These are phyloP conservation scores for Microcebus tavaratra DNA, from an alignment of 2,113 vertebrate genomes.

Conservation along the genomic window DNA sequence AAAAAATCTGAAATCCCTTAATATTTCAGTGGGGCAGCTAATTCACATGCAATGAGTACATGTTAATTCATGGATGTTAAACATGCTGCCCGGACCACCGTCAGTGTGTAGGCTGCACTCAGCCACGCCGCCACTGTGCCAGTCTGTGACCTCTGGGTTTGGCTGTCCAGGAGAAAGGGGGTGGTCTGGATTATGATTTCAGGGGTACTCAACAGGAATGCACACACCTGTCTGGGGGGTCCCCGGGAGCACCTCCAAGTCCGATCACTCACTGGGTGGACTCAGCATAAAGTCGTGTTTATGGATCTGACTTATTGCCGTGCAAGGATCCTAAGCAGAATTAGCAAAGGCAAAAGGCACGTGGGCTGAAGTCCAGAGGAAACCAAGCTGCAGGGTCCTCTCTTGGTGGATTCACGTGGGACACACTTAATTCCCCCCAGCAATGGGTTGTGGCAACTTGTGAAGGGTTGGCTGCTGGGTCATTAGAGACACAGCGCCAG, in stretches of 20 bases:
- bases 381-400: neutral
- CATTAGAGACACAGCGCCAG: neutral
- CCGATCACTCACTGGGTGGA: too few relatives aligned
- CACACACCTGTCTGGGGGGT: neutral
- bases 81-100: too few relatives aligned
- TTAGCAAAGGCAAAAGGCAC: neutral
- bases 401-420: neutral
- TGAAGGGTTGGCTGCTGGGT: neutral
- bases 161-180: neutral
- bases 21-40: neutral
- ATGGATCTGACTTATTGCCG: too few relatives aligned
- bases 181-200: neutral
- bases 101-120: neutral
- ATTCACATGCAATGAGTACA: neutral
- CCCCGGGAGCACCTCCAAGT: neutral
- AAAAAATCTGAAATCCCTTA: neutral
- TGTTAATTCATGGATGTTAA: neutral
- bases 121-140: accelerated
- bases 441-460: accelerated
- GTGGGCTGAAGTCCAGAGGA: neutral
- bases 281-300: too few relatives aligned
- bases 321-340: accelerated
- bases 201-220: too few relatives aligned
- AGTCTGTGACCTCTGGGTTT: neutral
- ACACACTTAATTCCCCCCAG: neutral